phyloP scores from a whole-genome alignment of 2,113 vertebrate genomes.

The Psilopsiagon aymara region DNA sequence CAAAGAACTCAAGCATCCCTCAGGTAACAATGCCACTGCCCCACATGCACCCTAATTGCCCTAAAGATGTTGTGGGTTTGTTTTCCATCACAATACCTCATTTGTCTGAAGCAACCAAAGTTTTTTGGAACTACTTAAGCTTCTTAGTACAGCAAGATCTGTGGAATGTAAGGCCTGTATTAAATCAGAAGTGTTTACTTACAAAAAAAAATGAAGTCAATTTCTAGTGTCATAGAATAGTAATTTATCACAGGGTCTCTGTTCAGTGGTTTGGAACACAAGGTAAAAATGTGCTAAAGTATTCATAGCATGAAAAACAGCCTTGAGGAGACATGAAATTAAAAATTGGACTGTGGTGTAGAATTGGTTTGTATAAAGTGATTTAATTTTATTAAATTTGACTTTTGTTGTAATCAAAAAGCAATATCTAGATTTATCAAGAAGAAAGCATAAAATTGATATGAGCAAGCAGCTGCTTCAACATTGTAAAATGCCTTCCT shows the following conservation, averaged over 20 bases:
- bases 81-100: background rate
- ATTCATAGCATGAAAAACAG: background rate
- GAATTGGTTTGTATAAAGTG: background rate
- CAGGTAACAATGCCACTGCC: background rate
- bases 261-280: conserved; percentile 35
- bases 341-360: background rate
- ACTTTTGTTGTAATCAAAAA: background rate
- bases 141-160: background rate
- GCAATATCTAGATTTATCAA: background rate
- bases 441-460: background rate
- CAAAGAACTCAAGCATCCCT: background rate
- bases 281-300: conserved; percentile 19
- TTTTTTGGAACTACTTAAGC: background rate
- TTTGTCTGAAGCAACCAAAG: background rate
- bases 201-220: conserved; percentile 50
- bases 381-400: background rate
- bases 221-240: background rate
- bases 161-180: conserved; percentile 29
- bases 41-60: background rate
- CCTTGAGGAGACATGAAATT: background rate
- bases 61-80: background rate
- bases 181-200: conserved; percentile 56
- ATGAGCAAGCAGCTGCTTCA: background rate
- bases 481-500: background rate
- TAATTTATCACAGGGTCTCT: conserved; percentile 50